These are phyloP conservation scores for Caenorhabditis afra DNA, from an alignment of 2,888 invertebrate genomes.

Conservation along the genomic window DNA sequence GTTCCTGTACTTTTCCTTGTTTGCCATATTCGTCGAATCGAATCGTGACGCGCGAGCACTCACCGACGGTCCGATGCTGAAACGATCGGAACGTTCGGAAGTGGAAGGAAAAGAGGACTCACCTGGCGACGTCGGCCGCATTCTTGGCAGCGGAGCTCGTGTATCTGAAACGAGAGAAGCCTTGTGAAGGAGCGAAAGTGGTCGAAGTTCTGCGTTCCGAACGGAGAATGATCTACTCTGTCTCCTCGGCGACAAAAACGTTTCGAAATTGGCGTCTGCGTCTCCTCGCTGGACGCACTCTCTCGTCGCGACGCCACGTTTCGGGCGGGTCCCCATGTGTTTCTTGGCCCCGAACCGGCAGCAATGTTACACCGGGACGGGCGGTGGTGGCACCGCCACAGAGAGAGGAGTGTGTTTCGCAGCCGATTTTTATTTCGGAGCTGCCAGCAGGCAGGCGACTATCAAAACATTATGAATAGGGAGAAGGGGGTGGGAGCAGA, in stretches of 20 bases:
- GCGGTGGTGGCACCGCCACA: conserved; percentile 29
- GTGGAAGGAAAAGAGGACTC: background rate
- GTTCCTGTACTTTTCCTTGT: conserved; percentile 67
- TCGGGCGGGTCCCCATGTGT: conserved; percentile 38
- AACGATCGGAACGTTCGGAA: conserved; percentile 25
- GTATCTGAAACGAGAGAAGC: conserved; percentile 27
- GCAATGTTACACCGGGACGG: conserved; percentile 43
- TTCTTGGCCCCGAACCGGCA: conserved; percentile 43
- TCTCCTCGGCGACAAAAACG: background rate
- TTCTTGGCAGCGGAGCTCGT: conserved; percentile 61
- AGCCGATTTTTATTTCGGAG: conserved; percentile 47
- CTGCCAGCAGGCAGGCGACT: conserved; percentile 19
- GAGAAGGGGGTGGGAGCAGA: conserved; percentile 3
- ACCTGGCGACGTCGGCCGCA: conserved; percentile 66
- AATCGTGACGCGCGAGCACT: conserved; percentile 69
- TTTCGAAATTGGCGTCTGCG: conserved; percentile 16
- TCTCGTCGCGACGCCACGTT: conserved; percentile 18
- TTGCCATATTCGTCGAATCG: conserved; percentile 62
- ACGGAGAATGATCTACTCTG: conserved; percentile 39
- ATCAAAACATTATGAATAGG: conserved; percentile 53
- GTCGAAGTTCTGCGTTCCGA: background rate
- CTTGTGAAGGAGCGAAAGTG: background rate
- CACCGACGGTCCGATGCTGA: conserved; percentile 70
- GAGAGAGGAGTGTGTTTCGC: conserved; percentile 14
- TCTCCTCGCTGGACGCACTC: conserved; percentile 28